phyloP scores from a whole-genome alignment of 2,113 vertebrate genomes.

The Limanda limanda region DNA sequence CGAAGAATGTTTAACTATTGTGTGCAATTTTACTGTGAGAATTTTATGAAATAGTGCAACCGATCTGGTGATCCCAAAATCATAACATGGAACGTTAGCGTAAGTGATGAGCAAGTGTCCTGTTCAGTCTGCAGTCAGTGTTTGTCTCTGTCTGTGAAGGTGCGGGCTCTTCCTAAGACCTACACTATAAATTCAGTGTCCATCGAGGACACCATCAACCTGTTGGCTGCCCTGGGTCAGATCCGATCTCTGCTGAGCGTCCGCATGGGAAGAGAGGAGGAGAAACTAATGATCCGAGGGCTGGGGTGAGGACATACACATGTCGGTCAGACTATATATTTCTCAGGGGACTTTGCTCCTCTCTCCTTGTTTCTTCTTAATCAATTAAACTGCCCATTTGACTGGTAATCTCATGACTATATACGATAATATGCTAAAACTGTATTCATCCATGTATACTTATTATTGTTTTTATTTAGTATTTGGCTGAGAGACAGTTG shows the following conservation, averaged over 20 bases:
- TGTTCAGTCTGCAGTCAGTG: neutral
- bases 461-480: neutral
- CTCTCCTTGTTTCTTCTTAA: neutral
- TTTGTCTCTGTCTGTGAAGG: conserved; percentile 65
- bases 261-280: conserved; percentile 95
- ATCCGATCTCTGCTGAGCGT: conserved; percentile 95
- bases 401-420: neutral
- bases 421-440: neutral
- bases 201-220: conserved; percentile 95
- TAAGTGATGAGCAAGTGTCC: neutral
- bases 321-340: neutral
- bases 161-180: conserved; percentile 92
- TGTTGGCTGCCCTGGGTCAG: conserved; percentile 94
- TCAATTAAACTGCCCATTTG: neutral
- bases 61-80: neutral
- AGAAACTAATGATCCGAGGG: conserved; percentile 98
- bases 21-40: no score
- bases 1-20: neutral
- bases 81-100: neutral
- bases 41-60: neutral
- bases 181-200: conserved; percentile 96
- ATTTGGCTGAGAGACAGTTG: neutral
- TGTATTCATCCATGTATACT: neutral
- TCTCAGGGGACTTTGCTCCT: no score
- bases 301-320: conserved; percentile 84